phyloP scores from a whole-genome alignment of 2,797 vertebrate genomes.

The Micromesistius poutassou region DNA sequence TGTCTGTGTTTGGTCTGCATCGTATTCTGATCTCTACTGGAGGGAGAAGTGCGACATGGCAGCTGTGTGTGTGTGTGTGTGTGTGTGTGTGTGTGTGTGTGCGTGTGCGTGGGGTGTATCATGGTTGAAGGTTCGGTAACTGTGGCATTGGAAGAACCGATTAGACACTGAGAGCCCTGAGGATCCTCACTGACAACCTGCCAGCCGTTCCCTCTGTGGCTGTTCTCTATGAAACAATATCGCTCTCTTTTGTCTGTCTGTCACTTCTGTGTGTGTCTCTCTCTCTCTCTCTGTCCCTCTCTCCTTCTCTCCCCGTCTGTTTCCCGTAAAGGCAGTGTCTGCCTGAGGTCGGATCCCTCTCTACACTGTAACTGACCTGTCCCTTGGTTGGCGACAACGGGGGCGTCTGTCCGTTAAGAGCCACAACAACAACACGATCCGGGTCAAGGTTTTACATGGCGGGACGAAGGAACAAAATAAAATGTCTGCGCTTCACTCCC shows the following conservation, averaged over 20 bases:
- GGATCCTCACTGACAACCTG: not conserved
- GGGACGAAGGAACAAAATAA: no score
- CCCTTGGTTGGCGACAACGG: no score
- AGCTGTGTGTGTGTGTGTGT: slow-evolving; percentile 7
- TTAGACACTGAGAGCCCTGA: no score
- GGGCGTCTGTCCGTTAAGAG: no score
- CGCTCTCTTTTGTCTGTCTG: not conserved
- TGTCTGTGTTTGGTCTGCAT: slow-evolving; percentile 47
- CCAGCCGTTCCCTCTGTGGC: no score
- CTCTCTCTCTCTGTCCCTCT: slow-evolving; percentile 19
- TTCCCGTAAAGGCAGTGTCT: slow-evolving; percentile 12
- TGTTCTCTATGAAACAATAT: not conserved
- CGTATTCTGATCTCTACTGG: not conserved
- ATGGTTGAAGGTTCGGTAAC: slow-evolving; percentile 14
- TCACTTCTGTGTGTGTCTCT: slow-evolving; percentile 18
- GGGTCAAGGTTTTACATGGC: no score
- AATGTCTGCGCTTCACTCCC: no score
- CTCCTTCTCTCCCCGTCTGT: slow-evolving; percentile 31
- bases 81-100: not conserved
- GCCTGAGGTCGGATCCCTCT: no score
- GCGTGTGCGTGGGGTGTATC: slow-evolving; percentile 45
- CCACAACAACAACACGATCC: no score
- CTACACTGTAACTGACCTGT: no score
- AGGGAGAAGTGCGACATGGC: slow-evolving; percentile 27
- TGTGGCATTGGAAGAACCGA: no score